Evolutionary conservation across 2,113 vertebrate genomes (phyloP).

Genomic region (Leuciscus idus): DNA sequence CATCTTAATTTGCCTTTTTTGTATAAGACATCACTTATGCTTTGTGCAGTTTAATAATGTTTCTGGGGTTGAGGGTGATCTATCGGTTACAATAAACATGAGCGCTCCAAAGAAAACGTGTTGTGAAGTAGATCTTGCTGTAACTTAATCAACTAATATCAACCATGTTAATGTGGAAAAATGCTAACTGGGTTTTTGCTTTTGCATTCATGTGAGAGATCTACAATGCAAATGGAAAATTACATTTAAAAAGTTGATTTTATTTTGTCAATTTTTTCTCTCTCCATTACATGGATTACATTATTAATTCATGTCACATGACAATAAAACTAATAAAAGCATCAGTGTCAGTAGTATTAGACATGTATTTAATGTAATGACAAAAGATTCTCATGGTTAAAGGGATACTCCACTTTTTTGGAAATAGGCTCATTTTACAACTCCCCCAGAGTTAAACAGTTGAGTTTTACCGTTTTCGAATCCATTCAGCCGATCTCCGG

Average conservation of each 20-base stretch:
- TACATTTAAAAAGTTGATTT: too few relatives aligned
- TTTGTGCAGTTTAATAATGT: not conserved
- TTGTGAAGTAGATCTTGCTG: not conserved
- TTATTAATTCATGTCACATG: not conserved
- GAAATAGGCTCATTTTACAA: too few relatives aligned
- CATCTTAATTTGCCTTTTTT: not conserved
- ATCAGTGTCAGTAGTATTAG: not conserved
- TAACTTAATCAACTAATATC: not conserved
- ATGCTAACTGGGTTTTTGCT: not conserved
- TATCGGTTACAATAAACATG: not conserved
- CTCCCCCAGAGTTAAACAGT: too few relatives aligned
- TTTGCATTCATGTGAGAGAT: not conserved
- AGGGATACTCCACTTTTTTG: too few relatives aligned
- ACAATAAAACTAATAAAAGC: not conserved
- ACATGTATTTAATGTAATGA: not conserved
- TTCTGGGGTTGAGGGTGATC: not conserved
- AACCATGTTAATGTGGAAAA: not conserved
- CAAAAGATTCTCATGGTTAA: too few relatives aligned
- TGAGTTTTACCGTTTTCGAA: too few relatives aligned
- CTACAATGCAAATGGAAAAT: too few relatives aligned
- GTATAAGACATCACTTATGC: not conserved
- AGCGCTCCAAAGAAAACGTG: not conserved
- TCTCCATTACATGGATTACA: not conserved
- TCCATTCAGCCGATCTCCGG: too few relatives aligned
- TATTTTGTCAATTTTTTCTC: not conserved